Evolutionary conservation across 2,888 invertebrate genomes (phyloP), one percentile per base, ranked within the genome.

Genomic region (Eurytoma californica): DNA sequence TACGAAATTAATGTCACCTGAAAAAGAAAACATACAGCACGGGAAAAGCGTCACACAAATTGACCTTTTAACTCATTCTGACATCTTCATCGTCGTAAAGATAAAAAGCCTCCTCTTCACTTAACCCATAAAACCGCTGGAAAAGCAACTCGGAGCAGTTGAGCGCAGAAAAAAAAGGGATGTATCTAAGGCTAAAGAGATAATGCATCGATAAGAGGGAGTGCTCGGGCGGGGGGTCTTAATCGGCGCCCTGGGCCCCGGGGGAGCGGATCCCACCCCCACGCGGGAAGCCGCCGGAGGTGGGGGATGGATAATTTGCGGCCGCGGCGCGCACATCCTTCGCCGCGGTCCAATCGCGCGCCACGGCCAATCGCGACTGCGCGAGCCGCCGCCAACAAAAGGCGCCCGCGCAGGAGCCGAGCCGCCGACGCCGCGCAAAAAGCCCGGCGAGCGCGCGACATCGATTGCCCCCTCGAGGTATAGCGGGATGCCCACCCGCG

Each of bases 291-390:
- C 39, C 39, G 39, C 39, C 39, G 39, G 39, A 39, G 39, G 39
- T 9, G 39, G 24, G 49, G 70, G 51, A 18, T 55, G 57, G 39
- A 16, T 18, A 55, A 39, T 49, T 66, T 66, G 66, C 51, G 77
- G 66, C 7, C 20, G 47, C 67, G 14, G n/a, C 68, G 18, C 51
- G 20, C 16, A 18, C 53, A 20, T 7, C 78, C 82, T 79, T 75
- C 79, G 88, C 88, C 88, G 88, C 87, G 88, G 86, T 86, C 87
- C 87, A 86, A 86, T 87, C 85, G 84, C 83, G 83, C 84, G 84
- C 75, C 79, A n/a, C 86, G 83, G 85, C 90, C 90, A 90, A 89
- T 89, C 86, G 83, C 82, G 84, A 85, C 84, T 87, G 87, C 86
- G 87, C 87, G 85, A 83, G 84, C 85, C 84, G 83, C 84, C 83